Conservation (phyloP, 2,113 vertebrate genomes). For the Ciconia maguari region DNA sequence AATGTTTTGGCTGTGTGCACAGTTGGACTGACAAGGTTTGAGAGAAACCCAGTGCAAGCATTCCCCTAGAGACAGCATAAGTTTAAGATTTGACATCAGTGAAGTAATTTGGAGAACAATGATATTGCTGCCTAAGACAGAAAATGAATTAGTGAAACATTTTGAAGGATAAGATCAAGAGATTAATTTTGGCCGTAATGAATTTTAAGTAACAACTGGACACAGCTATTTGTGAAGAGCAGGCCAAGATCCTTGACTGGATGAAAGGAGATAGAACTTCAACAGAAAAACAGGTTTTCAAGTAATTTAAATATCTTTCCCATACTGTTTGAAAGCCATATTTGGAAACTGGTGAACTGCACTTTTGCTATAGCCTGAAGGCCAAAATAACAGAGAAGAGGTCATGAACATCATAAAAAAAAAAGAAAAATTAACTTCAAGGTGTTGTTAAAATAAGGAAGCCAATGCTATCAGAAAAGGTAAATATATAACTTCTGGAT, state of each 20-base stretch:
- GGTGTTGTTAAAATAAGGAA: neutral
- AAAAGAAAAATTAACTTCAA: neutral
- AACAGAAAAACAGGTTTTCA: neutral
- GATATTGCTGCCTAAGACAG: neutral
- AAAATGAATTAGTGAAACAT: neutral
- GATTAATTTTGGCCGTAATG: neutral
- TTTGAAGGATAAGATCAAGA: neutral
- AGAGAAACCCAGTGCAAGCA: neutral
- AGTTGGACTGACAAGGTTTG: slow-evolving; percentile 18
- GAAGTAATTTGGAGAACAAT: neutral
- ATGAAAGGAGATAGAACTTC: neutral
- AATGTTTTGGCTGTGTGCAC: neutral
- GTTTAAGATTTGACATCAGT: neutral
- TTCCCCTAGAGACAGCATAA: neutral
- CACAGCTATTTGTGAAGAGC: neutral
- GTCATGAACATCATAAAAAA: neutral
- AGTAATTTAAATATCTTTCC: neutral
- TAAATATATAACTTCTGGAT: neutral
- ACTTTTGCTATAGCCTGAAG: neutral
- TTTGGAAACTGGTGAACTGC: neutral
- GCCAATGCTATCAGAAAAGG: neutral
- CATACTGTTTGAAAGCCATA: neutral
- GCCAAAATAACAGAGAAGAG: neutral
- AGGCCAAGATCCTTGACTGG: neutral
- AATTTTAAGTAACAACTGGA: neutral